These are phyloP conservation scores for Pilophorus perplexus DNA, from an alignment of 2,888 invertebrate species.

Conservation along the genomic window DNA sequence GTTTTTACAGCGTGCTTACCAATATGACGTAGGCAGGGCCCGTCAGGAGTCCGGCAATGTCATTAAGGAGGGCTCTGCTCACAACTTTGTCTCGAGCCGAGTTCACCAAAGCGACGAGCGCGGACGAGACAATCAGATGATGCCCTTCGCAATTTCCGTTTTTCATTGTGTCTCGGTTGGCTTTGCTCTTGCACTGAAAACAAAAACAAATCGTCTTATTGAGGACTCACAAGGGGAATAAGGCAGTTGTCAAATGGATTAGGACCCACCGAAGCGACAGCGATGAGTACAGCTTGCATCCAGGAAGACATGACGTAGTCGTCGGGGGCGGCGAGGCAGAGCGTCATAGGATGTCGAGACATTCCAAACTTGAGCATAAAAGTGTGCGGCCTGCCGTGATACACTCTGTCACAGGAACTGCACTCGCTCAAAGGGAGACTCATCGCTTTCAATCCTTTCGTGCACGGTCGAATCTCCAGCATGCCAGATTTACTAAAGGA, in stretches of 20 bases:
- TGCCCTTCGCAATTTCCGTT: slow-evolving; percentile 19
- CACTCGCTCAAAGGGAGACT: slow-evolving; percentile 39
- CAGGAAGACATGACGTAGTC: slow-evolving; percentile 42
- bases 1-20: not conserved
- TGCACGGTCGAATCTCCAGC: slow-evolving; percentile 24
- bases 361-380: slow-evolving; percentile 35
- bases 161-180: not conserved
- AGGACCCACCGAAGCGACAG: slow-evolving; percentile 32
- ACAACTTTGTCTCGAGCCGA: slow-evolving; percentile 14
- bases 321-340: slow-evolving; percentile 41
- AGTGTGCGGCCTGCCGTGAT: slow-evolving; percentile 39
- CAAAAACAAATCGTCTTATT: too few relatives aligned
- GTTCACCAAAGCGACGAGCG: slow-evolving; percentile 15
- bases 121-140: slow-evolving; percentile 21
- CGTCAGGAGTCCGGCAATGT: slow-evolving; percentile 29
- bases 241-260: not conserved
- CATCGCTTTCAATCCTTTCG: slow-evolving; percentile 25
- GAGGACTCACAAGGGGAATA: too few relatives aligned
- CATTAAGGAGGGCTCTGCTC: slow-evolving; percentile 8
- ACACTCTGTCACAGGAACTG: slow-evolving; percentile 35
- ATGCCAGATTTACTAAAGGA: slow-evolving; percentile 9
- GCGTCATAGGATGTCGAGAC: slow-evolving; percentile 8
- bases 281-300: slow-evolving; percentile 43
- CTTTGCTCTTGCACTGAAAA: slow-evolving; percentile 32
- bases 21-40: slow-evolving; percentile 34